Conservation (phyloP, 2,888 invertebrate genomes). For the Hipparchia semele region DNA sequence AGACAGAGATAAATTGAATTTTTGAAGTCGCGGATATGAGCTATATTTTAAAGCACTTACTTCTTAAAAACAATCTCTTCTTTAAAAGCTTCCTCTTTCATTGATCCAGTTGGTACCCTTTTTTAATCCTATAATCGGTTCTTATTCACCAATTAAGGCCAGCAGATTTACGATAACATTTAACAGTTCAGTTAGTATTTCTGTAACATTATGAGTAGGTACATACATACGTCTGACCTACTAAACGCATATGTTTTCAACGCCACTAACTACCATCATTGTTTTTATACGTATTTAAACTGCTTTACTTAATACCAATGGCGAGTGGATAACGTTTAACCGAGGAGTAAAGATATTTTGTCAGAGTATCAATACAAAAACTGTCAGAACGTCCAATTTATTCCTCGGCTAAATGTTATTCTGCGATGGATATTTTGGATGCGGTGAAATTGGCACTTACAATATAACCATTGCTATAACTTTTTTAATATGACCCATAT, state of each 20-base stretch:
- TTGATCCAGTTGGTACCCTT: background rate
- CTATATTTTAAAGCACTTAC: no score
- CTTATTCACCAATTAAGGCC: slow-evolving; percentile 23
- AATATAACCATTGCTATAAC: no score
- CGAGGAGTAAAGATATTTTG: no score
- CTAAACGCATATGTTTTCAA: slow-evolving; percentile 52
- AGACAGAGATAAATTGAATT: no score
- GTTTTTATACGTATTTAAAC: background rate
- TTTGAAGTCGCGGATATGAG: no score
- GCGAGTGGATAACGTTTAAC: no score
- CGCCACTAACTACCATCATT: slow-evolving; percentile 3
- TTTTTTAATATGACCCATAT: no score
- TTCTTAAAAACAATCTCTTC: background rate
- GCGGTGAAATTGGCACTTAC: no score
- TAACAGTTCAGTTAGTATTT: slow-evolving; percentile 57
- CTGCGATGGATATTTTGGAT: no score
- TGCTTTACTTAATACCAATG: background rate
- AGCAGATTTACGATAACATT: slow-evolving; percentile 45
- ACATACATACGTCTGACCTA: slow-evolving; percentile 50
- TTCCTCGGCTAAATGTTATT: no score
- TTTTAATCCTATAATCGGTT: slow-evolving; percentile 14
- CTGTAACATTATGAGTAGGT: slow-evolving; percentile 31
- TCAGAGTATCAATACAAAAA: no score
- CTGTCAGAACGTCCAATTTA: no score
- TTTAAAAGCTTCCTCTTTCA: slow-evolving; percentile 4